phyloP scores from a whole-genome alignment of 2,888 invertebrate genomes.

The Noctuana brunneofusca region DNA sequence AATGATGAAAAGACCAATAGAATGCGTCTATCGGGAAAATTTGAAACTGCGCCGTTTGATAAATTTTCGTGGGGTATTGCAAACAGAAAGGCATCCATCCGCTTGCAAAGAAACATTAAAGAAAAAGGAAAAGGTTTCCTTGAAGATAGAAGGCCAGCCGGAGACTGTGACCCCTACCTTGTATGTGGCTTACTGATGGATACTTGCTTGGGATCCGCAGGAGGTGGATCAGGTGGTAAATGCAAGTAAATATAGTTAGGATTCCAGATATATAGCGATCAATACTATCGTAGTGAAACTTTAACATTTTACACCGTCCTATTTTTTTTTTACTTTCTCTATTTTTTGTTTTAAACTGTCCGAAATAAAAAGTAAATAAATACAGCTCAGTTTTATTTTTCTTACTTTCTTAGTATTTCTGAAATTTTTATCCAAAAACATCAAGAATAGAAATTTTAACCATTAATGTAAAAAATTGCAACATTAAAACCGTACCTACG shows the following conservation, averaged over 20 bases:
- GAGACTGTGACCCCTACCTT: constrained; percentile 94
- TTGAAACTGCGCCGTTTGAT: constrained; percentile 97
- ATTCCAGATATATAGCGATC: not conserved
- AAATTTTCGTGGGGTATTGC: constrained; percentile 96
- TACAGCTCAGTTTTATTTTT: not conserved
- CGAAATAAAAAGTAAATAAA: constrained; percentile 19
- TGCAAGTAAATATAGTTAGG: constrained; percentile 35
- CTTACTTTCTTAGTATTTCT: not conserved
- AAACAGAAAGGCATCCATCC: constrained; percentile 94
- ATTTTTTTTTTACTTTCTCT: constrained; percentile 1
- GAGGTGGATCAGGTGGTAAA: constrained; percentile 37
- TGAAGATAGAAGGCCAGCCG: constrained; percentile 95
- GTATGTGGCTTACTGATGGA: constrained; percentile 80
- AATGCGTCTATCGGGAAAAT: constrained; percentile 94
- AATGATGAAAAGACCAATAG: constrained; percentile 96
- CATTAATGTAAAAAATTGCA: too few relatives aligned
- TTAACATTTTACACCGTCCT: constrained; percentile 3
- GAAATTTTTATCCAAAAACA: too few relatives aligned
- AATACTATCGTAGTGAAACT: not conserved
- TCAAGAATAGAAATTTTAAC: too few relatives aligned
- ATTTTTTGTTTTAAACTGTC: constrained; percentile 6
- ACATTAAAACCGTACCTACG: too few relatives aligned
- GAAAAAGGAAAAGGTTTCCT: constrained; percentile 95
- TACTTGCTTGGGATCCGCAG: constrained; percentile 56
- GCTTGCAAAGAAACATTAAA: constrained; percentile 94